These are phyloP conservation scores for Amphimallon solstitiale DNA, from an alignment of 2,888 invertebrate species.

Conservation along the genomic window DNA sequence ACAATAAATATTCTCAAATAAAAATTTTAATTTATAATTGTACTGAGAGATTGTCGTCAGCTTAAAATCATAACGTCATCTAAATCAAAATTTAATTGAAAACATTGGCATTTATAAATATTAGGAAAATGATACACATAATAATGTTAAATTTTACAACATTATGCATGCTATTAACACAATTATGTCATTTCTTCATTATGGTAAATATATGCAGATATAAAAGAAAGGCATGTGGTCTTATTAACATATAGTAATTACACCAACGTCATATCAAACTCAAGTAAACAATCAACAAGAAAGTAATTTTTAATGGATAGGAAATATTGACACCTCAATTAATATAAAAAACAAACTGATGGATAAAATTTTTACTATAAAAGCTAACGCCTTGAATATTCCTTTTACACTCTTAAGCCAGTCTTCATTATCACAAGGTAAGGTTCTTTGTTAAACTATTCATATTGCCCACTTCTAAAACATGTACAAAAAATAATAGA, in stretches of 20 bases:
- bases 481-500: too few species aligned
- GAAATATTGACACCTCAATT: slow-evolving; percentile 22
- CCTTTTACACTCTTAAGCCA: neutral
- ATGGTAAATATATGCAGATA: neutral
- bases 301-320: slow-evolving; percentile 18
- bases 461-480: too few species aligned
- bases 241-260: slow-evolving; percentile 31
- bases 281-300: slow-evolving; percentile 29
- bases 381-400: neutral
- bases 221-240: slow-evolving; percentile 17
- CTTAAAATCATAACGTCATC: too few species aligned
- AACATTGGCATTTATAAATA: too few species aligned
- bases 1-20: too few species aligned
- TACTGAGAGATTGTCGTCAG: too few species aligned
- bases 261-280: slow-evolving; percentile 19
- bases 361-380: slow-evolving; percentile 14
- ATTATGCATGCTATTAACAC: slow-evolving; percentile 14
- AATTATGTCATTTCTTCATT: slow-evolving; percentile 22
- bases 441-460: neutral
- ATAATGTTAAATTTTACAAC: neutral
- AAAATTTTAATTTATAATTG: too few species aligned
- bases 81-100: too few species aligned
- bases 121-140: too few species aligned
- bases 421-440: slow-evolving; percentile 18
- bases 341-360: slow-evolving; percentile 17